Evolutionary conservation across 2,888 invertebrate genomes (phyloP), one percentile per base, ranked within the genome.

Genomic region (Drosophila basisetae): DNA sequence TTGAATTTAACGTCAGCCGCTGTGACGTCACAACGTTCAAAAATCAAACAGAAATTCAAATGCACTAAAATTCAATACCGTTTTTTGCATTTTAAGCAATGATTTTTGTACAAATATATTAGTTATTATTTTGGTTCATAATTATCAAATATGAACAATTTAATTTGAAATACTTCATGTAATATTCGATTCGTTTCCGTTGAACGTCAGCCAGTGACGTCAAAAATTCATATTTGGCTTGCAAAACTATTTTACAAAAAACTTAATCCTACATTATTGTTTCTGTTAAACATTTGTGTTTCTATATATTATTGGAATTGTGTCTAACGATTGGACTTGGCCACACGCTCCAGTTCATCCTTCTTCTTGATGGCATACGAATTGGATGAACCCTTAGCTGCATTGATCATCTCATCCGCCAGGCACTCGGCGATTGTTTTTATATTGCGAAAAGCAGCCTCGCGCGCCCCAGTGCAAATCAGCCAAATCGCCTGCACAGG

Each of bases 281-380:
- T 49, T 63, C 62, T 61, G 52, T 62, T 58, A 18, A 47, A 22
- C 1, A 13, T 25, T 31, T n/a, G 18, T 47, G 9, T 28, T 50
- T 41, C n/a, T 13, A 58, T 7, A 43, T 13, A 47, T 47, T 10
- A 47, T 16, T 47, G 22, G 22, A 30, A 39, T 30, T 1, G 13
- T 4, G n/a, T 25, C 98, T 99, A 99, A 97, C 99, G 97, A 96
- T 99, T 99, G 94, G 99, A 99, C 94, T 99, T 99, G 93, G 99
- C 99, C 89, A 99, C 99, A 95, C 99, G 98, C 95, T 99, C 99
- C 94, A 99, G 95, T 95, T 99, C 99, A 94, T 99, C 99, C 95
- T 99, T 99, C 96, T 99, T 99, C 95, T 99, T 99, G 94, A 99
- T 99, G 85, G 99, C 99, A 92, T 99, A 99, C 37, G 99, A 99